Evolutionary conservation across 2,888 invertebrate species (phyloP), one percentile per base, ranked within the genome.

Genomic region (Vannuccia rotundouncinata): DNA sequence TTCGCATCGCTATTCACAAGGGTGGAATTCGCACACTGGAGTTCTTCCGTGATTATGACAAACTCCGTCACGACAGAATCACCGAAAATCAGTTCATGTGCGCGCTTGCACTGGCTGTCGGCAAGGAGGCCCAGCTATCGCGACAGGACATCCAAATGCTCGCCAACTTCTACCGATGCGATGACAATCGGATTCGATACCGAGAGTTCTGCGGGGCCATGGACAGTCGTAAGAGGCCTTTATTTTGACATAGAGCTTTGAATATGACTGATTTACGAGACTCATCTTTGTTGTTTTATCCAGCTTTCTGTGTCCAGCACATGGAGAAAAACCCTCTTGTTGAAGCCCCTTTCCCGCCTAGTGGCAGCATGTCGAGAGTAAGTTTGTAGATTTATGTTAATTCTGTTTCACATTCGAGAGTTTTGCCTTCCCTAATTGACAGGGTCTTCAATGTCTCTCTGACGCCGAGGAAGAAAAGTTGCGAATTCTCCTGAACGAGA

Each of bases 21-120:
- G 84, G 86, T 81, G 86, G 87, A 0, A 85, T 88, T 60, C 83
- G 88, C 31, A 86, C 86, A 17, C 84, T 84, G 29, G 88, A 88
- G 82, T 88, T 87, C 82, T 88, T 88, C 83, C 86, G 85, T 82
- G 88, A 87, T 81, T 86, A 87, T 80, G 87, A 87, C 83, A 85
- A 85, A 81, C 84, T 87, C 29, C 82, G 87, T 1, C 85, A 85
- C 82, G 87, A 86, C 0, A 83, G 86, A n/a, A 86, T 88, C 78
- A 87, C 88, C 30, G 87, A 87, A 82, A 85, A 86, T 81, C 88
- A 88, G 85, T 88, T 88, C 84, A 82, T 85, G 17, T 86, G 87
- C 83, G 87, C 86, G 5, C 83, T 88, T 27, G 84, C 85, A 1
- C 82, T 87, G 66, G 87, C 86, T 60, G 85, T 86, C 59, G 87